Evolutionary conservation across 2,888 invertebrate genomes (phyloP), one percentile per base, ranked within the genome.

Genomic region (Cantharis lateralis): DNA sequence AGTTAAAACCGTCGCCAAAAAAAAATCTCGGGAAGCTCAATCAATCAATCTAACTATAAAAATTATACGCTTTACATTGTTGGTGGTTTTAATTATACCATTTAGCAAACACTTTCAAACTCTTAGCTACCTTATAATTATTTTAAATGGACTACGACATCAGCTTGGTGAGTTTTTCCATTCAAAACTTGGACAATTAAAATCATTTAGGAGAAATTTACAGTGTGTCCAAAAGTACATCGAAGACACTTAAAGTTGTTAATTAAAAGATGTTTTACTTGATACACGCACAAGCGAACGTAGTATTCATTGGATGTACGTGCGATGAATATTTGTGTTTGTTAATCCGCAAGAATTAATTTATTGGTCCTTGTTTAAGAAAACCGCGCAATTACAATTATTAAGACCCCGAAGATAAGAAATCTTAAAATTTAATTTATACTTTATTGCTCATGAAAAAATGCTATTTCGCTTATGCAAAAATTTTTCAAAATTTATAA

Each of bases 71-170:
- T 48, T 48, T 48, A 48, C 48, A n/a, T 18, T 66, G n/a, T 18
- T 24, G 24, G 66, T n/a, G 20, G 15, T 69, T 26, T 32, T 66
- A 72, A 72, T 20, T 66, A 32, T 72, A 72, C 61, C 64, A 72
- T 72, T 72, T 72, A 72, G 61, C 66, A 66, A 66, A 26, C 72
- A 64, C 48, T 66, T 72, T 72, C n/a, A 72, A 72, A 72, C 72
- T 72, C 48, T 72, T 72, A 72, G 72, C 66, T 66, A 76, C 62
- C 76, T 68, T 15, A 16, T 72, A 76, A 76, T 76, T 76, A 76
- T 72, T 63, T 63, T 68, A 76, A 76, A 72, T 72, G 71, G 68
- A 76, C 61, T 75, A 71, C 48, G 66, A 28, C 62, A 15, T 66
- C 63, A 68, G 28, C 70, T 66, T 28, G 18, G 70, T 72, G 72